Evolutionary conservation across 2,113 vertebrate genomes (phyloP).

Genomic region (Archocentrus centrarchus): DNA sequence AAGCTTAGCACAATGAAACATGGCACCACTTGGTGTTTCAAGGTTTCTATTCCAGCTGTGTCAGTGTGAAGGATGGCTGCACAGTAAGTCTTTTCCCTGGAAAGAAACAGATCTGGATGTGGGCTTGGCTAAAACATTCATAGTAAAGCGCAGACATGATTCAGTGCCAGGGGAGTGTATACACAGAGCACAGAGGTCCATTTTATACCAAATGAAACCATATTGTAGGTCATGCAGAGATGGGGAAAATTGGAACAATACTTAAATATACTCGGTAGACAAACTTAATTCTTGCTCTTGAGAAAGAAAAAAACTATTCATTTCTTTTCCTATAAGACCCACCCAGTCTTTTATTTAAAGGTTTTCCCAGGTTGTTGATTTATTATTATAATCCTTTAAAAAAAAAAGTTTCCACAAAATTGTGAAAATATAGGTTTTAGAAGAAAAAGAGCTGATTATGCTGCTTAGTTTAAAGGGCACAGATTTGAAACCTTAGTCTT

Average conservation of each 20-base stretch:
- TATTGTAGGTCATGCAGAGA: slow-evolving; percentile 31
- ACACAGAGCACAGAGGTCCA: slow-evolving; percentile 6
- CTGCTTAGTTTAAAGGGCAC: neutral
- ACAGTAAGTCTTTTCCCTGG: neutral
- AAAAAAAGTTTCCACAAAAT: neutral
- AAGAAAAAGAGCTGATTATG: neutral
- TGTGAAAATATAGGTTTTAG: neutral
- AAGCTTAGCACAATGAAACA: slow-evolving; percentile 7
- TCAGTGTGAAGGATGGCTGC: slow-evolving; percentile 46
- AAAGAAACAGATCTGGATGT: slow-evolving; percentile 29
- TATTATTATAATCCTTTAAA: neutral
- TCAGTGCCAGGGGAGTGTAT: slow-evolving; percentile 6
- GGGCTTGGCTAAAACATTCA: slow-evolving; percentile 19
- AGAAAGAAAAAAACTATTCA: neutral
- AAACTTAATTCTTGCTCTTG: neutral
- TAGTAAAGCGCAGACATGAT: slow-evolving; percentile 33
- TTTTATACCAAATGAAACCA: slow-evolving; percentile 35
- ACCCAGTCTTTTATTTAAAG: neutral
- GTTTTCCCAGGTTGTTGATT: neutral
- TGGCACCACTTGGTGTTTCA: neutral
- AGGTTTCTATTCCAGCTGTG: slow-evolving; percentile 35
- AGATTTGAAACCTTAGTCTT: neutral
- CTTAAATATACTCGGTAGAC: neutral
- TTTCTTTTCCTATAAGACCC: neutral
- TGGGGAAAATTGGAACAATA: neutral